Base-by-base conservation (phyloP, 2,888 invertebrate genomes). In the Clanis bilineata region DNA sequence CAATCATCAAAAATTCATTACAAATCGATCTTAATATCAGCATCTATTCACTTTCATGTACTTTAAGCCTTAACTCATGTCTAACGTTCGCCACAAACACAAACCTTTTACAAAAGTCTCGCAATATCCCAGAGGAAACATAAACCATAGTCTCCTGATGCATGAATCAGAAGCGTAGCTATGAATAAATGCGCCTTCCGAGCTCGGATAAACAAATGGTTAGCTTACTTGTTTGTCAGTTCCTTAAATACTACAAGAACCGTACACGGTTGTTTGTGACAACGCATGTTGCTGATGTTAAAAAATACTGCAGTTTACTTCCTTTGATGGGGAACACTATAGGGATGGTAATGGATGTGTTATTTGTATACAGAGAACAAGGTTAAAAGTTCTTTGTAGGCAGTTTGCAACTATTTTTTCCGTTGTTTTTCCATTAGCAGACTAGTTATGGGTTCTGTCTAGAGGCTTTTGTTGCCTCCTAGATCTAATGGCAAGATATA, bases 161-260 rank as follows among this genome's bases (percentile, higher is more conserved):
- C 7, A 36, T 38, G 62, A 61, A 58, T 43, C 51, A 56, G 44
- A 51, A 68, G 61, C 63, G 59, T 64, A 60, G 67, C 68, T 67
- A 62, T 62, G 64, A 69, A 68, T 67, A 71, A 69, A 68, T 63
- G 63, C 55, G 51, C 57, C 58, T 62, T 64, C 58, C 58, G 18
- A 15, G 23, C 56, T 51, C n/a, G 41, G 41, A 56, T 58, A 54
- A 59, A 59, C 38, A 55, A 39, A 58, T 54, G 51, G 59, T 41
- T 51, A 57, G 45, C 51, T 25, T 57, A 36, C 57, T 47, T 41
- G 39, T 58, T 51, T 58, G 45, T 39, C 22, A 61, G 58, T 56
- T 47, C 25, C 25, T 58, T 56, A 38, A 55, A 36, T 56, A 47
- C 47, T 51, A 39, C 18, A 25, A 18, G 58, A 58, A 39, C 28